Base-by-base conservation (phyloP, 2,797 vertebrate genomes). In the Tenualosa ilisha region DNA sequence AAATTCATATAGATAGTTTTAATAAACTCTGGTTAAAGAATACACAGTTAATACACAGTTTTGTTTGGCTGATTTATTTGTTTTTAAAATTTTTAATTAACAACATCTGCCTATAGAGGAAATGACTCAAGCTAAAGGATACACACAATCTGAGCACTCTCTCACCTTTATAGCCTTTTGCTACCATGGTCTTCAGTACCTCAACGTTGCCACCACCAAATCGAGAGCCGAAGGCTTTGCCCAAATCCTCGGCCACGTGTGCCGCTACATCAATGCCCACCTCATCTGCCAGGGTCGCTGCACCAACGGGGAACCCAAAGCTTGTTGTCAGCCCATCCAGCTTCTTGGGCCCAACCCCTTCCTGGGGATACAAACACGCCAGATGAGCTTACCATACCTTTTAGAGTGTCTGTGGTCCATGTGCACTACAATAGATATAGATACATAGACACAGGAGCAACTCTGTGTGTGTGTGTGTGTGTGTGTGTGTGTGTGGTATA, bases 231-330 rank as follows among this genome's bases (percentile, higher is more conserved):
- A 97, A 97, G 63, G 94, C 95, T 88, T 96, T 97, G 89, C 95
- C 93, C 0, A 97, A 94, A 86, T 96, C 96, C 90, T 97, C 95
- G 0, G 95, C 93, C 49, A 97, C 96, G 0, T 97, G 96, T 0
- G 94, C 90, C 0, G 95, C 96, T 49, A 97, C 96, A 0, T 97
- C 97, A 68, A 97, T 92, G 0, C 97, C 97, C 9, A 97, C 96
- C 93, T 97, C 96, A 0, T 97, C 97, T 0, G 94, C 90, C 84
- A 97, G 89, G 0, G 96, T 96, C 84, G 93, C 94, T 0, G 93
- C 91, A 0, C 96, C 96, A 22, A 97, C 95, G 0, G 97, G 97
- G 68, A 97, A 97, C 79, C 97, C 97, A 0, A 97, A 96, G 49
- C 91, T 89, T 0, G 94, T 97, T 31, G 95, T 96, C 86, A 97